phyloP scores from a whole-genome alignment of 2,113 vertebrate genomes.

The Herpetotheres cachinnans region DNA sequence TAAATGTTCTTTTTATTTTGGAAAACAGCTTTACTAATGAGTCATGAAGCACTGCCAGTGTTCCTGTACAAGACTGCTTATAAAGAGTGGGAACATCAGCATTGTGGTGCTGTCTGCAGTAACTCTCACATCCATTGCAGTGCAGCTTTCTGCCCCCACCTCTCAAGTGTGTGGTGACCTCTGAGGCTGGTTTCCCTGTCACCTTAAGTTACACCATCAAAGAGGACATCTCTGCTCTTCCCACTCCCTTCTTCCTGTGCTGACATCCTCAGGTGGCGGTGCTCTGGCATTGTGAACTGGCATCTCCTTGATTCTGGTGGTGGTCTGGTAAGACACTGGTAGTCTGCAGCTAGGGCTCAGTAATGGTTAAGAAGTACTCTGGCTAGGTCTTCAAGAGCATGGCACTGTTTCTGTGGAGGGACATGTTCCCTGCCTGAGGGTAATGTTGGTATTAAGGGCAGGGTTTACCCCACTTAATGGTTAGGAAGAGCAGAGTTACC shows the following conservation, averaged over 20 bases:
- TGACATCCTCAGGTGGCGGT: background rate
- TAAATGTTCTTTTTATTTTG: background rate
- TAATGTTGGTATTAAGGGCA: background rate
- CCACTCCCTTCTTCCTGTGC: background rate
- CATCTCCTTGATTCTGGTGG: background rate
- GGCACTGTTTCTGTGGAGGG: background rate
- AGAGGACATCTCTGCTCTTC: background rate
- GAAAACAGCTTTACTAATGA: background rate
- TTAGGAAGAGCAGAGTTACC: background rate
- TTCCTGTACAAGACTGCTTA: accelerated
- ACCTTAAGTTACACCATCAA: background rate
- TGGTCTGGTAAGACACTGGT: background rate
- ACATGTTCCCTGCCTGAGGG: background rate
- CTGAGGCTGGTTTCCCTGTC: background rate
- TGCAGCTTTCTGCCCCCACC: background rate
- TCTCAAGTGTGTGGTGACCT: background rate
- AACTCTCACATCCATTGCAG: background rate
- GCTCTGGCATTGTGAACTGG: background rate
- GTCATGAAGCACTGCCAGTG: background rate
- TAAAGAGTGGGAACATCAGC: background rate
- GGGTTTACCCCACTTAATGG: background rate
- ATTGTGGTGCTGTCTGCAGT: accelerated
- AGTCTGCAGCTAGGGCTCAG: background rate
- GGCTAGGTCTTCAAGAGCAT: background rate
- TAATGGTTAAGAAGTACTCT: background rate